These are phyloP conservation scores for Pristionchus exspectatus DNA, from an alignment of 2,888 invertebrate species.

Conservation along the genomic window DNA sequence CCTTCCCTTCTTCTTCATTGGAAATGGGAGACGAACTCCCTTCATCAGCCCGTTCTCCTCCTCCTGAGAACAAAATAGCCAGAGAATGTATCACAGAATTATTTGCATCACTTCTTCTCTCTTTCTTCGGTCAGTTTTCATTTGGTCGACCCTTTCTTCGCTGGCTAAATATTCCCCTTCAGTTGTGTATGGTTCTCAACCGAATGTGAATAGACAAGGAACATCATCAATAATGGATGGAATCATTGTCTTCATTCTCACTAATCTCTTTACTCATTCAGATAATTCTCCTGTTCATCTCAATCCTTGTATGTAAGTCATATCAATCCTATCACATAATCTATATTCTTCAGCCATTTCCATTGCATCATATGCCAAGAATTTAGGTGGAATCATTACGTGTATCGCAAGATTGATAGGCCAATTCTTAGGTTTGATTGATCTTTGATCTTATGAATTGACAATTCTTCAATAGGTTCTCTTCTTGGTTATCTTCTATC, in stretches of 20 bases:
- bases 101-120: slow-evolving; percentile 16
- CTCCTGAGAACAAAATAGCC: slow-evolving; percentile 35
- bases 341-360: neutral
- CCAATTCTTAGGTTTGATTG: slow-evolving; percentile 11
- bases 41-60: neutral
- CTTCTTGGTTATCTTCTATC: slow-evolving; percentile 27
- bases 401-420: neutral
- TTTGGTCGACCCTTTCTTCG: neutral
- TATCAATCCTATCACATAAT: neutral
- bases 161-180: neutral
- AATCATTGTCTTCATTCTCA: slow-evolving; percentile 18
- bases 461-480: neutral
- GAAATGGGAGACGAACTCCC: neutral
- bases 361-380: neutral
- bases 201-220: neutral
- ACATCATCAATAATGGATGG: slow-evolving; percentile 17
- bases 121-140: slow-evolving; percentile 7
- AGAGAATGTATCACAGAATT: slow-evolving; percentile 15
- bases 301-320: slow-evolving; percentile 15
- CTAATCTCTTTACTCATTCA: slow-evolving; percentile 12
- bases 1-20: neutral
- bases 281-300: slow-evolving; percentile 26
- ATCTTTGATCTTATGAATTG: neutral
- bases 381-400: slow-evolving; percentile 7
- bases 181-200: slow-evolving; percentile 27